A percentile compares a stretch with the other conserved stretches of the same genome.
These are phyloP conservation scores for Phymastichus coffea DNA, from an alignment of 1,140 invertebrate genomes.

Conservation along the genomic window DNA sequence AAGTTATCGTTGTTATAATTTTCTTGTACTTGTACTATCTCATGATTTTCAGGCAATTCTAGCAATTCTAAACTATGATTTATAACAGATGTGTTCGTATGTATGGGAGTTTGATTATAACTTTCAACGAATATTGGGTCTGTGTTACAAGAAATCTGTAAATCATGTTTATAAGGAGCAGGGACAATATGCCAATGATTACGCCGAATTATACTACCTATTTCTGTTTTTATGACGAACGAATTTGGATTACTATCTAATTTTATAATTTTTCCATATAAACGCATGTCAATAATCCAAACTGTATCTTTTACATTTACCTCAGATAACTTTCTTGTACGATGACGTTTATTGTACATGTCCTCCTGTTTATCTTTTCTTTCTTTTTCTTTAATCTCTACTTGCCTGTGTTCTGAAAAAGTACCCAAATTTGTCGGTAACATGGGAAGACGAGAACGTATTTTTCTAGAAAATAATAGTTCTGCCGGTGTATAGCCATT, in stretches of 20 bases:
- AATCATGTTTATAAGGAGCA: conserved; percentile 25
- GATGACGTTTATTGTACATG: conserved; percentile 28
- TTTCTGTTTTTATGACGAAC: conserved; percentile 13
- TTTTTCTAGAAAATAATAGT: conserved; percentile 17
- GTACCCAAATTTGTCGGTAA: no score
- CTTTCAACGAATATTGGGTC: no score
- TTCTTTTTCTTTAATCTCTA: background rate
- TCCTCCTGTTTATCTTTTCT: conserved; percentile 21
- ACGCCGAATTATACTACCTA: conserved; percentile 8
- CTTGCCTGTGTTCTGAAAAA: background rate
- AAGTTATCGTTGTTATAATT: no score
- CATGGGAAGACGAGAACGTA: background rate
- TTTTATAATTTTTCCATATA: conserved; percentile 18
- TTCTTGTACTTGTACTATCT: no score
- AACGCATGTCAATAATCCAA: conserved; percentile 28
- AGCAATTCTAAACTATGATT: no score
- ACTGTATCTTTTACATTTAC: conserved; percentile 19
- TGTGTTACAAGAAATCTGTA: no score
- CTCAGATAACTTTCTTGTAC: conserved; percentile 15
- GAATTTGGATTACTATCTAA: conserved; percentile 17
- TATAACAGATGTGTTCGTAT: no score
- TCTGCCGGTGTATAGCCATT: conserved; percentile 21
- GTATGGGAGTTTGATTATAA: no score
- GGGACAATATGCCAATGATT: conserved; percentile 28
- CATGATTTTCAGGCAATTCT: no score